Conservation (phyloP, 2,888 invertebrate species). For the Alloscopus bannaensis region DNA sequence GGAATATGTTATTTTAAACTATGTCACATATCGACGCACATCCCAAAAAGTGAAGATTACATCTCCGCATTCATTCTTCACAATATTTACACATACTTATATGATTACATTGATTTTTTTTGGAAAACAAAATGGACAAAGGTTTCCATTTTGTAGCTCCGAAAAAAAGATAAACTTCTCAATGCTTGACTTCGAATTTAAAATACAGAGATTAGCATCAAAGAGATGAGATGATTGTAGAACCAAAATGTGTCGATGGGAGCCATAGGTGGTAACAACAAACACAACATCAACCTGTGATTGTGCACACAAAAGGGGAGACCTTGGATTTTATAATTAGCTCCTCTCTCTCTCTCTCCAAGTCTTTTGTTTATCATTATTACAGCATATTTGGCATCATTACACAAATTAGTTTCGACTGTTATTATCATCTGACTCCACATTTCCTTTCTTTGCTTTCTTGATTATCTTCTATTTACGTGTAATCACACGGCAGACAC, state of each 20-base stretch:
- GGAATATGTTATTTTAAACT: too few relatives aligned
- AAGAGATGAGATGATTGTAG: not conserved
- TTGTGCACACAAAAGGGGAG: too few relatives aligned
- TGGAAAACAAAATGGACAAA: not conserved
- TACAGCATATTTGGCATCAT: not conserved
- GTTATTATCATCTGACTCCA: too few relatives aligned
- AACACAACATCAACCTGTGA: too few relatives aligned
- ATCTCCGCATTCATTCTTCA: too few relatives aligned
- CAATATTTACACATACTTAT: too few relatives aligned
- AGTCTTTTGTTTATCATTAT: not conserved
- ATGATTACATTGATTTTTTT: too few relatives aligned
- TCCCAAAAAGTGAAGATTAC: too few relatives aligned
- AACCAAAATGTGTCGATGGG: not conserved
- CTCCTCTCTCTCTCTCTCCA: too few relatives aligned
- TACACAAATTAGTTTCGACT: slow-evolving; percentile 15
- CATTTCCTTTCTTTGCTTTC: not conserved
- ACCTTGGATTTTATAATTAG: slow-evolving; percentile 21
- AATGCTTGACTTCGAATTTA: too few relatives aligned
- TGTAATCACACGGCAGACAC: not conserved
- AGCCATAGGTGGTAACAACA: not conserved
- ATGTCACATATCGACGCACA: too few relatives aligned
- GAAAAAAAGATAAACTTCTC: too few relatives aligned
- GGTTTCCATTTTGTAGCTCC: not conserved
- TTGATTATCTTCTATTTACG: not conserved
- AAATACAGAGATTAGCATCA: not conserved